Evolutionary conservation across 2,113 vertebrate species (phyloP).

Genomic region (Climacteris rufus): DNA sequence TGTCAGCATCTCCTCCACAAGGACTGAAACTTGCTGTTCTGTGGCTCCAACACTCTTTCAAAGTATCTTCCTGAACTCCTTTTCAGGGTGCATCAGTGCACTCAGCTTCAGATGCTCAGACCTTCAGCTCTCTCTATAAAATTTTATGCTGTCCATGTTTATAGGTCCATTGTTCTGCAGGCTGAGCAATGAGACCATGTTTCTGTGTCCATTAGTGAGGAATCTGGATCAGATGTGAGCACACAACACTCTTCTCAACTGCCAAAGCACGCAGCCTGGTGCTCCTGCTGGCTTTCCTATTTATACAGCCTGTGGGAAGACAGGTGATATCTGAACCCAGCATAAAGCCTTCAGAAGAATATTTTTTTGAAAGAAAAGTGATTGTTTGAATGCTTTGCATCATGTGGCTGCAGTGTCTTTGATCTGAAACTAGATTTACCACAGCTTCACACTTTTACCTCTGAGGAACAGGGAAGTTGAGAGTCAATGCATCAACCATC

Average conservation of each 20-base stretch:
- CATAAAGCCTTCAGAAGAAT: background rate
- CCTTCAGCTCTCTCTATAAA: background rate
- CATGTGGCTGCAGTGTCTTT: background rate
- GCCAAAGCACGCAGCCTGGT: background rate
- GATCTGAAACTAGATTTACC: constrained; percentile 7
- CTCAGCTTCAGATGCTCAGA: background rate
- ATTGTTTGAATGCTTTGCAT: background rate
- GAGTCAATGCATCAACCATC: background rate
- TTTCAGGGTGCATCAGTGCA: background rate
- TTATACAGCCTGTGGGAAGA: constrained; percentile 14
- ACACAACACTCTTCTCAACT: background rate
- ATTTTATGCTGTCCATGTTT: background rate
- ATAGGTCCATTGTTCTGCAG: background rate
- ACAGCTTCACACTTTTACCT: background rate
- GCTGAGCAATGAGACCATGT: background rate
- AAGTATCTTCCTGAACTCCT: background rate
- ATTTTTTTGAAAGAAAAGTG: background rate
- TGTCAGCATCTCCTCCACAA: background rate
- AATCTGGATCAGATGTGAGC: constrained; percentile 2
- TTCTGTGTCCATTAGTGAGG: background rate
- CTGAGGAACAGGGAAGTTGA: background rate
- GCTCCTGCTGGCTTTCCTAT: constrained; percentile 24
- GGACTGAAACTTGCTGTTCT: background rate
- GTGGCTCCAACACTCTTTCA: background rate
- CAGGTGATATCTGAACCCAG: constrained; percentile 36